Percentiles rank a stretch among this genome's conserved stretches.
These are phyloP conservation scores for Gobionotothen gibberifrons DNA, from an alignment of 2,797 vertebrate species.

Conservation along the genomic window DNA sequence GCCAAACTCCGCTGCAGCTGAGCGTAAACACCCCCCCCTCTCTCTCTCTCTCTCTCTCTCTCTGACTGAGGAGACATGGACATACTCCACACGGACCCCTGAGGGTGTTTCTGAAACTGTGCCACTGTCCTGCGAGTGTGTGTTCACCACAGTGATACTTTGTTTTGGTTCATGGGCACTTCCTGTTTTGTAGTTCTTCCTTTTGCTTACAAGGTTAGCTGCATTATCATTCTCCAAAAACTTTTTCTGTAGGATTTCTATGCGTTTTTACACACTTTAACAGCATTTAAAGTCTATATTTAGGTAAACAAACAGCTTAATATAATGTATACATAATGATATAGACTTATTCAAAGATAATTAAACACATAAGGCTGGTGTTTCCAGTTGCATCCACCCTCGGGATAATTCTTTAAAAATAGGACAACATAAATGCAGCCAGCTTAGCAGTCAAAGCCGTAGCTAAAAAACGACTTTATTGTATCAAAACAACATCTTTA, in stretches of 20 bases:
- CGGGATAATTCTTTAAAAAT: background rate
- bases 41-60: background rate
- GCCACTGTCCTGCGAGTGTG: slow-evolving; percentile 52
- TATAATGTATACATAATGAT: background rate
- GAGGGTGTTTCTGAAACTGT: slow-evolving; percentile 46
- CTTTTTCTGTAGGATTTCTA: background rate
- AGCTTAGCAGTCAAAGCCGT: background rate
- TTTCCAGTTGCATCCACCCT: background rate
- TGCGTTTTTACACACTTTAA: background rate
- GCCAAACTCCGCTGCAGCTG: slow-evolving; percentile 97
- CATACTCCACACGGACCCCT: slow-evolving; percentile 18
- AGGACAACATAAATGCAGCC: background rate
- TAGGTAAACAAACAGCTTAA: background rate
- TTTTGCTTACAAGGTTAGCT: background rate
- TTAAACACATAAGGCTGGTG: too few relatives aligned
- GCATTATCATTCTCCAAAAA: background rate
- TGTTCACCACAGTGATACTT: slow-evolving; percentile 18
- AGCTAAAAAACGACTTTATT: background rate
- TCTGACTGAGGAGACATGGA: background rate
- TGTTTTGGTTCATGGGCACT: background rate
- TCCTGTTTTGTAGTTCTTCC: background rate
- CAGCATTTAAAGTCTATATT: background rate
- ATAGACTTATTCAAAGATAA: too few relatives aligned
- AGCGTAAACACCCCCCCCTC: slow-evolving; percentile 45
- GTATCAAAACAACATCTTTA: background rate